Percentiles rank a stretch among this genome's conserved stretches.
Evolutionary conservation across 2,888 invertebrate species (phyloP).

Genomic region (Phrixothrix hirtus): DNA sequence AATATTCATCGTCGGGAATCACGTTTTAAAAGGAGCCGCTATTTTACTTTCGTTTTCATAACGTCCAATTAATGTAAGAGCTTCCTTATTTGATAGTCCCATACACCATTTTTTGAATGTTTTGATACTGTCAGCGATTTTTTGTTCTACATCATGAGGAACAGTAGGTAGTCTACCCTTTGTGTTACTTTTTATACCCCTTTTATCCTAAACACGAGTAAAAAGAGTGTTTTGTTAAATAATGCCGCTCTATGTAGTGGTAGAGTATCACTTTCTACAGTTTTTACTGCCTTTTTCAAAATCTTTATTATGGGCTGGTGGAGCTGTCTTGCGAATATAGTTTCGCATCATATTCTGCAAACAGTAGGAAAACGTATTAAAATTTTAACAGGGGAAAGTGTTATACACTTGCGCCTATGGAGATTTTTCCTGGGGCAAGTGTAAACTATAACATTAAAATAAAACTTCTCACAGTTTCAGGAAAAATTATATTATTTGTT

Average conservation of each 20-base stretch:
- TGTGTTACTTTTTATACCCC: no score
- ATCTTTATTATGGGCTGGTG: not conserved
- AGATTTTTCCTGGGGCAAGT: constrained; percentile 1
- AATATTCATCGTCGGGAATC: no score
- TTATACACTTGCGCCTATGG: not conserved
- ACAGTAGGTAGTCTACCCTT: no score
- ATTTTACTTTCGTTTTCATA: not conserved
- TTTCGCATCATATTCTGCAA: constrained; percentile 5
- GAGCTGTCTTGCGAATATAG: constrained; percentile 6
- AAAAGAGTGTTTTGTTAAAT: no score
- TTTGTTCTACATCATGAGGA: no score
- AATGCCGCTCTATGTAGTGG: no score
- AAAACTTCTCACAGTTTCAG: no score
- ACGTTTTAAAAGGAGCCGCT: no score
- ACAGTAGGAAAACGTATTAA: not conserved
- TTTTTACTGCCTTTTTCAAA: constrained; percentile 3
- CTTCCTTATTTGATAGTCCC: constrained; percentile 2
- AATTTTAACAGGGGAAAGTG: not conserved
- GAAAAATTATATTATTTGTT: no score
- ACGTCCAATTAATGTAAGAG: not conserved
- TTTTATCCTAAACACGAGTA: no score
- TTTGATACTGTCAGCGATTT: no score
- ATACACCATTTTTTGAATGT: not conserved
- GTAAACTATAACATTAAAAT: not conserved
- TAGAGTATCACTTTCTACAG: no score